Percentiles rank a stretch among this genome's conserved stretches.
These are phyloP conservation scores for Alligator mississippiensis DNA, from an alignment of 2,113 vertebrate species.

Conservation along the genomic window DNA sequence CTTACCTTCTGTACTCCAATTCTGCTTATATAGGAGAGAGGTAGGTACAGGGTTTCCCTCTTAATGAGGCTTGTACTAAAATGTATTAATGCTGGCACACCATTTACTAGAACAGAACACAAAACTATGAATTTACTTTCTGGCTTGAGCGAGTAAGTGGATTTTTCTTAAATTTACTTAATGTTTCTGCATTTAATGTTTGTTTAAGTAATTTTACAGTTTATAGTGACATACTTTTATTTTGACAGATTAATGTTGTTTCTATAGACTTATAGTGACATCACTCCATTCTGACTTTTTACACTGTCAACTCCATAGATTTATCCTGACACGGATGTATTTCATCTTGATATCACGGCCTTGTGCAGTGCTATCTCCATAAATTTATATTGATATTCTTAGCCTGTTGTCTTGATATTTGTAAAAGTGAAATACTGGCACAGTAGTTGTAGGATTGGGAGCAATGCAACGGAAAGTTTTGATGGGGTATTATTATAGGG, in stretches of 20 bases:
- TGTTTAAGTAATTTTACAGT: slow-evolving; percentile 43
- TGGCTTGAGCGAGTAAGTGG: neutral
- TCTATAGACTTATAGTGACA: slow-evolving; percentile 47
- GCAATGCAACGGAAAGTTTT: slow-evolving; percentile 17
- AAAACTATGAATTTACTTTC: neutral
- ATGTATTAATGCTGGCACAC: neutral
- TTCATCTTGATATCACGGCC: slow-evolving; percentile 60
- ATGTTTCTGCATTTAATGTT: neutral
- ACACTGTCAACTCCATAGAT: slow-evolving; percentile 53
- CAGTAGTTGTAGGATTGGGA: neutral
- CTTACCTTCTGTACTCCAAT: neutral
- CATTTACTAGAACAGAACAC: neutral
- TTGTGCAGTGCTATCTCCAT: slow-evolving; percentile 60
- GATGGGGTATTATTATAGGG: slow-evolving; percentile 11
- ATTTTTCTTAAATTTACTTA: slow-evolving; percentile 29
- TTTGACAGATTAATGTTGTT: slow-evolving; percentile 63
- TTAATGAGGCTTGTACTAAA: neutral
- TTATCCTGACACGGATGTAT: slow-evolving; percentile 59
- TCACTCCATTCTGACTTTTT: slow-evolving; percentile 54
- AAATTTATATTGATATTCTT: slow-evolving; percentile 55
- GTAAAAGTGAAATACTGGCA: slow-evolving; percentile 47
- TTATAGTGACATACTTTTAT: slow-evolving; percentile 28
- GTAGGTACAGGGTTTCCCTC: neutral
- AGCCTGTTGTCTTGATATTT: slow-evolving; percentile 53
- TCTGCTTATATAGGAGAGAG: neutral